These are phyloP conservation scores for Exephanes ischioxanthus DNA, from an alignment of 2,888 invertebrate species.

Conservation along the genomic window DNA sequence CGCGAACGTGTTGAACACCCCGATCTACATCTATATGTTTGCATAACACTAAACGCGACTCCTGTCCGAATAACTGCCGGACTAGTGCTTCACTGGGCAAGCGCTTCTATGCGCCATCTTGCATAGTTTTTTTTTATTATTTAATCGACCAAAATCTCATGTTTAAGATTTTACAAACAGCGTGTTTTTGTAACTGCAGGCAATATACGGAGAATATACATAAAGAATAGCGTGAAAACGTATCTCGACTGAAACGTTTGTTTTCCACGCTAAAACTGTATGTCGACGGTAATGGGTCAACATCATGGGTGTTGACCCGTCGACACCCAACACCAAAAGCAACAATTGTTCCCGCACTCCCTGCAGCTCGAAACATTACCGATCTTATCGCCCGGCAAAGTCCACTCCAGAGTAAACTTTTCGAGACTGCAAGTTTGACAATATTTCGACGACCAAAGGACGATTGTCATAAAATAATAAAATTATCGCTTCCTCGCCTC, in stretches of 20 bases:
- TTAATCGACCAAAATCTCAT: background rate
- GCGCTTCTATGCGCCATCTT: constrained; percentile 47
- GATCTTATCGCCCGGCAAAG: background rate
- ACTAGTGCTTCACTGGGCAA: constrained; percentile 39
- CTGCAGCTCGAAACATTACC: background rate
- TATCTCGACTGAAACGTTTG: background rate
- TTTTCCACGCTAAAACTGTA: background rate
- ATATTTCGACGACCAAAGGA: too few species aligned
- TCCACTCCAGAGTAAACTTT: background rate
- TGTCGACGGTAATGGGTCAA: constrained; percentile 9
- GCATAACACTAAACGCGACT: constrained; percentile 32
- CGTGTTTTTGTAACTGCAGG: background rate
- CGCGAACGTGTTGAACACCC: constrained; percentile 39
- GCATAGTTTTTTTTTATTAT: constrained; percentile 8
- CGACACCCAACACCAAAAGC: constrained; percentile 36
- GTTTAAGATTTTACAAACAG: background rate
- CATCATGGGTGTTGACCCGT: constrained; percentile 30
- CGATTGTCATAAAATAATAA: too few species aligned
- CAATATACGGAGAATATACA: background rate
- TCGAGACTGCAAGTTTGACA: background rate
- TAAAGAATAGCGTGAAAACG: background rate
- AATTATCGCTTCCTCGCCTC: too few species aligned
- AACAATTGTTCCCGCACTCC: background rate
- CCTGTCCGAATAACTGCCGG: constrained; percentile 42
- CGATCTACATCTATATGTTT: constrained; percentile 28